Percentiles rank a stretch among this genome's conserved stretches.
Evolutionary conservation across 1,140 invertebrate species (phyloP).

Genomic region (Bombus haemorrhoidalis): DNA sequence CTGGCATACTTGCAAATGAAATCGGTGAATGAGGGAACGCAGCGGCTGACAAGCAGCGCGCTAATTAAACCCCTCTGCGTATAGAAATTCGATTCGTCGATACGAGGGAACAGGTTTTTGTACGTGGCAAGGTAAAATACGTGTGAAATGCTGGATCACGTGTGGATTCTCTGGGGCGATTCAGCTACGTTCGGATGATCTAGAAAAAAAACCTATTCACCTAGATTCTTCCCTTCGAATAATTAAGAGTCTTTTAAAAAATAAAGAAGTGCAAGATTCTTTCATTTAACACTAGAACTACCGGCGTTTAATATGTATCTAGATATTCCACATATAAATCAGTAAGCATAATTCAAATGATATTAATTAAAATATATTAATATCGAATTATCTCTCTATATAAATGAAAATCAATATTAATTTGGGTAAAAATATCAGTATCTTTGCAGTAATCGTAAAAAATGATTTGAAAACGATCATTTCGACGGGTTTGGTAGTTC

Average conservation of each 20-base stretch:
- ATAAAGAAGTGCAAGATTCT: background rate
- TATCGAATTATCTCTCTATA: too few relatives aligned
- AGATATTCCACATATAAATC: background rate
- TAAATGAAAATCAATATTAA: too few relatives aligned
- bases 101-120: constrained; percentile 18
- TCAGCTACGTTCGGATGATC: background rate
- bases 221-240: background rate
- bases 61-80: constrained; percentile 40
- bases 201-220: background rate
- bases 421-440: too few relatives aligned
- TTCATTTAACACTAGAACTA: background rate
- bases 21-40: constrained; percentile 23
- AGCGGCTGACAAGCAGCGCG: constrained; percentile 19
- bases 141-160: constrained; percentile 11
- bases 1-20: constrained; percentile 31
- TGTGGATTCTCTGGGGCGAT: background rate
- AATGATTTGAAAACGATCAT: too few relatives aligned
- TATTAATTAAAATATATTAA: too few relatives aligned
- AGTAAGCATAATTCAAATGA: too few relatives aligned
- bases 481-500: too few relatives aligned
- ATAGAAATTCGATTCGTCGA: constrained; percentile 49
- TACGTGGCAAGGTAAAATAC: background rate
- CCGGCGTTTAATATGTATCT: background rate
- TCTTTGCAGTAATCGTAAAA: too few relatives aligned
- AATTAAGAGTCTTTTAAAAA: background rate